Evolutionary conservation across 2,888 invertebrate species (phyloP).

Genomic region (Galerucella calmariensis): DNA sequence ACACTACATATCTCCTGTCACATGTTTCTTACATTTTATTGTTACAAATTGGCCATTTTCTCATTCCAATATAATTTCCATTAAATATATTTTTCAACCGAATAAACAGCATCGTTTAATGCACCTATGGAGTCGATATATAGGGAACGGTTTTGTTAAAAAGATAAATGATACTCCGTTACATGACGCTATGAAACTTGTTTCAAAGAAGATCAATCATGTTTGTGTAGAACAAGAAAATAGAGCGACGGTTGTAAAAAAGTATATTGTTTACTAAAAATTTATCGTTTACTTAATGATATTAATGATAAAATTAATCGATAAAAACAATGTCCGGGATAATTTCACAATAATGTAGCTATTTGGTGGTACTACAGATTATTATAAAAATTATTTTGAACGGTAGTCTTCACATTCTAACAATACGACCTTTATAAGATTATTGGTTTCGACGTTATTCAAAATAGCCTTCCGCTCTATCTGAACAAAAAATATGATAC

Average conservation of each 20-base stretch:
- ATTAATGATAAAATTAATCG: too few relatives aligned
- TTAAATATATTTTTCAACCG: slow-evolving; percentile 34
- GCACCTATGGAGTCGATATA: slow-evolving; percentile 12
- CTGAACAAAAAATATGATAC: too few relatives aligned
- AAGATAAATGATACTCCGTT: not conserved
- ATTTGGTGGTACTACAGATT: too few relatives aligned
- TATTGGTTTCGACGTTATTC: too few relatives aligned
- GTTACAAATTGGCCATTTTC: slow-evolving; percentile 59
- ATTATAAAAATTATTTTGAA: too few relatives aligned
- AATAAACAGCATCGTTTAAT: slow-evolving; percentile 21
- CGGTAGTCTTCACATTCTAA: too few relatives aligned
- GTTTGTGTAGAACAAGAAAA: not conserved
- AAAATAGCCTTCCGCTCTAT: too few relatives aligned
- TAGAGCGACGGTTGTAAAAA: not conserved
- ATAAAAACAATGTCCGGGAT: too few relatives aligned
- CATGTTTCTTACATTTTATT: slow-evolving; percentile 62
- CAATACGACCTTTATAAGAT: too few relatives aligned
- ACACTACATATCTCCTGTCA: slow-evolving; percentile 65
- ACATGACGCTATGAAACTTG: not conserved
- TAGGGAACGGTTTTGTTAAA: slow-evolving; percentile 1
- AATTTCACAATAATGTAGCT: too few relatives aligned
- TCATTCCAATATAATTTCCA: slow-evolving; percentile 38
- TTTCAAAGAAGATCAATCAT: not conserved
- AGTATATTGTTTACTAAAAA: too few relatives aligned
- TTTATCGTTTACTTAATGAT: too few relatives aligned